Percentiles rank a stretch among this genome's conserved stretches.
phyloP scores from a whole-genome alignment of 1,140 invertebrate genomes.

The Conus betulinus region DNA sequence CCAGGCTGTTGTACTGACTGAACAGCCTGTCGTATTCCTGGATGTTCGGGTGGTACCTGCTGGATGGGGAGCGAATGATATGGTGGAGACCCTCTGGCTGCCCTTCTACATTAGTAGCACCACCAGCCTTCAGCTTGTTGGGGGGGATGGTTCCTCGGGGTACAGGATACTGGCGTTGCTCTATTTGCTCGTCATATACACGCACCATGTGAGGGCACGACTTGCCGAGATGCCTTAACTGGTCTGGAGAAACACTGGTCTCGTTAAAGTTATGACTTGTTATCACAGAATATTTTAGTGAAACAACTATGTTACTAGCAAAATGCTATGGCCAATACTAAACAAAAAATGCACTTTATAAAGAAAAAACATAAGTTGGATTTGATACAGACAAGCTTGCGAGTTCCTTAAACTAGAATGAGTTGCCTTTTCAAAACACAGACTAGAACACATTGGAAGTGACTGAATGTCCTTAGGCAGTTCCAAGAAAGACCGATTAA shows the following conservation, averaged over 20 bases:
- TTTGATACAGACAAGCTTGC: too few relatives aligned
- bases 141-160: slow-evolving; percentile 41
- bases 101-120: slow-evolving; percentile 29
- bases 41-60: slow-evolving; percentile 44
- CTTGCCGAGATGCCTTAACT: slow-evolving; percentile 48
- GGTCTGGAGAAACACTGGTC: slow-evolving; percentile 43
- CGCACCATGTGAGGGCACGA: slow-evolving; percentile 61
- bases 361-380: too few relatives aligned
- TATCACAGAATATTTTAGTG: too few relatives aligned
- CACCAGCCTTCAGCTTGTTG: slow-evolving; percentile 5
- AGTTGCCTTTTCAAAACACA: too few relatives aligned
- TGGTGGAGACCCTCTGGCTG: slow-evolving; percentile 65
- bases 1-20: slow-evolving; percentile 37
- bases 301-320: too few relatives aligned
- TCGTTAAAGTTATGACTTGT: background rate
- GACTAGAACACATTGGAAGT: too few relatives aligned
- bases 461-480: too few relatives aligned
- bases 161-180: slow-evolving; percentile 61
- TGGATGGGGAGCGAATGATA: slow-evolving; percentile 51
- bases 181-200: slow-evolving; percentile 65
- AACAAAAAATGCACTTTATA: too few relatives aligned
- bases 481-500: too few relatives aligned
- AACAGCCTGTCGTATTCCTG: slow-evolving; percentile 53
- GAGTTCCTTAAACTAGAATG: too few relatives aligned
- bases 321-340: too few relatives aligned